Evolutionary conservation across 2,797 vertebrate species (phyloP), one percentile per base, ranked within the genome.

Genomic region (Gambelia wislizenii): DNA sequence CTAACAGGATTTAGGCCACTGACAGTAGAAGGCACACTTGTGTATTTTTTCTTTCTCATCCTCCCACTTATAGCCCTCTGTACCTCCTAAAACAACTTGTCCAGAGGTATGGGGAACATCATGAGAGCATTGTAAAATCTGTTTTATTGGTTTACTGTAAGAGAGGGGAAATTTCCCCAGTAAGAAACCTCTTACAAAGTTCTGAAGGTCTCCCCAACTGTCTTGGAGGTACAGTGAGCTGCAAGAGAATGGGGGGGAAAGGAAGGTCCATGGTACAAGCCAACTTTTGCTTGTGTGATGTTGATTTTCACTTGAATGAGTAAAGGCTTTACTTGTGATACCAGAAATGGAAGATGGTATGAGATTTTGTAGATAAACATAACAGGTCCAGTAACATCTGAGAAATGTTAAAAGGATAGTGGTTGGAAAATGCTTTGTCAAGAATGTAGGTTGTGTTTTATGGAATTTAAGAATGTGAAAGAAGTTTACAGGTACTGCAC

Each of bases 391-490:
- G 67, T 16, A 70, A n/a, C 33, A 70, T 22, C 25, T 7, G 1
- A 30, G 13, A 13, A 10, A 14, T 36, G 16, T 36, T 67, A 33
- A 33, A 67, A 74, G 27, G 8, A 44, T 76, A 47, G 16, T n/a
- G 49, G n/a, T 84, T 72, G 49, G 33, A 67, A 77, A 78, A 52
- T 76, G 72, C 14, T 86, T 86, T 61, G 30, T 86, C 44, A 61
- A 77, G 20, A 16, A 78, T 8, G 7, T 42, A 56, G 14, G 18
- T n/a, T 54, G 77, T 33, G 10, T 14, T 44, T 20, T 67, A 36
- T 78, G 33, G 14, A 42, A 33, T 87, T 70, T 70, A 80, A 87
- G 27, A 87, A 64, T 67, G 3, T 8, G 27, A 64, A 77, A 77
- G 42, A 16, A 39, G 36, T 79, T 2, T 54, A 49, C 49, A 49